phyloP scores from a whole-genome alignment of 2,888 invertebrate species.

The Microplitis manilae region DNA sequence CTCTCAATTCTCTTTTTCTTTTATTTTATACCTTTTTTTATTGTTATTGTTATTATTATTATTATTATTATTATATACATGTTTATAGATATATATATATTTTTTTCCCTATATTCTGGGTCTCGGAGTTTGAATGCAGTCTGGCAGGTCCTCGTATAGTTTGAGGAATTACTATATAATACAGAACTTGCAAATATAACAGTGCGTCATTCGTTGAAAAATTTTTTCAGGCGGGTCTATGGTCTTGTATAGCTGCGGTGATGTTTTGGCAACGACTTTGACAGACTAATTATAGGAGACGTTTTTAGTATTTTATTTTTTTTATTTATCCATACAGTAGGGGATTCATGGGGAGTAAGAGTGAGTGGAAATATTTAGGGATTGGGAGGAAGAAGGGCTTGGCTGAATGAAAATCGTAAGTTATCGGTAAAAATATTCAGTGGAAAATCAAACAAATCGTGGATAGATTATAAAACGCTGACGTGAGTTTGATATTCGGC shows the following conservation, averaged over 20 bases:
- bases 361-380: conserved; percentile 11
- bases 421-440: conserved; percentile 11
- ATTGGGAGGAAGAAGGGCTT: neutral
- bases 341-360: neutral
- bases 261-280: conserved; percentile 13
- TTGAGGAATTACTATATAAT: conserved; percentile 25
- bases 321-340: neutral
- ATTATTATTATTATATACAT: neutral
- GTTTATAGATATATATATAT: neutral
- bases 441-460: neutral
- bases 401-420: conserved; percentile 10
- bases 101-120: conserved; percentile 15
- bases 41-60: neutral
- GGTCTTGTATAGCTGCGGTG: neutral
- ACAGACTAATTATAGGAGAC: conserved; percentile 18
- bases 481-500: conserved; percentile 43
- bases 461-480: conserved; percentile 47
- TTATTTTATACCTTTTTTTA: conserved; percentile 3
- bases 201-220: conserved; percentile 18
- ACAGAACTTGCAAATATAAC: conserved; percentile 17
- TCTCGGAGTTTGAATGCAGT: conserved; percentile 28
- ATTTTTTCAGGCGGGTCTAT: conserved; percentile 13
- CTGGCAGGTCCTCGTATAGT: conserved; percentile 27
- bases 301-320: neutral
- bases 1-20: conserved; percentile 34